These are phyloP conservation scores for Australoheros scitulus DNA, from an alignment of 2,113 vertebrate species.

Conservation along the genomic window DNA sequence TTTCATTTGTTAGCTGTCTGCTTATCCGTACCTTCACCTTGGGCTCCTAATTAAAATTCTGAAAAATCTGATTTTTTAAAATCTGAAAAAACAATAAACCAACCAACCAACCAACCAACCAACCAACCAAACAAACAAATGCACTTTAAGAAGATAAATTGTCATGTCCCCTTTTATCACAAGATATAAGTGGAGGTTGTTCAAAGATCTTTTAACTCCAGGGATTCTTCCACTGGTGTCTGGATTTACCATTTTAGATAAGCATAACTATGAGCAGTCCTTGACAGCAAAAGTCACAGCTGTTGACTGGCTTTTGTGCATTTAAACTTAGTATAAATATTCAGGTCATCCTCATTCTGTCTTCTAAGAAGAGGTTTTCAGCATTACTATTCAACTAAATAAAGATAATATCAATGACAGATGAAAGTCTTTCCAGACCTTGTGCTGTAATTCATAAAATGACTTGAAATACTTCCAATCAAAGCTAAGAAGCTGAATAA, in stretches of 20 bases:
- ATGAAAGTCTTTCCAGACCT: background rate
- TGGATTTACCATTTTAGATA: background rate
- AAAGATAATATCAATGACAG: background rate
- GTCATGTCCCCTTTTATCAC: background rate
- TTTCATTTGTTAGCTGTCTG: background rate
- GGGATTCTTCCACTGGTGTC: background rate
- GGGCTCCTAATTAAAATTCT: background rate
- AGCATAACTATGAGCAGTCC: background rate
- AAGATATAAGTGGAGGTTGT: background rate
- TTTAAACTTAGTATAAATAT: constrained; percentile 25
- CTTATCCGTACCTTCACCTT: background rate
- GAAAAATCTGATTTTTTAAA: background rate
- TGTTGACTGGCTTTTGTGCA: constrained; percentile 10
- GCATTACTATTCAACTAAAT: background rate
- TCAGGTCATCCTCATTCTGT: constrained; percentile 14
- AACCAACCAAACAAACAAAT: background rate
- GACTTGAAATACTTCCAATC: background rate
- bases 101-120: background rate
- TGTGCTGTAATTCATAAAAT: constrained; percentile 23
- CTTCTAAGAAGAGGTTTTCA: constrained; percentile 11
- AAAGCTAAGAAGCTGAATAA: constrained; percentile 1
- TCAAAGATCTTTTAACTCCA: background rate
- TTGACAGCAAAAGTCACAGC: background rate
- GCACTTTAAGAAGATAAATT: background rate
- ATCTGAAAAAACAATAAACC: background rate